Conservation (phyloP, 1,140 invertebrate species). For the Caenorhabditis inopinata region DNA sequence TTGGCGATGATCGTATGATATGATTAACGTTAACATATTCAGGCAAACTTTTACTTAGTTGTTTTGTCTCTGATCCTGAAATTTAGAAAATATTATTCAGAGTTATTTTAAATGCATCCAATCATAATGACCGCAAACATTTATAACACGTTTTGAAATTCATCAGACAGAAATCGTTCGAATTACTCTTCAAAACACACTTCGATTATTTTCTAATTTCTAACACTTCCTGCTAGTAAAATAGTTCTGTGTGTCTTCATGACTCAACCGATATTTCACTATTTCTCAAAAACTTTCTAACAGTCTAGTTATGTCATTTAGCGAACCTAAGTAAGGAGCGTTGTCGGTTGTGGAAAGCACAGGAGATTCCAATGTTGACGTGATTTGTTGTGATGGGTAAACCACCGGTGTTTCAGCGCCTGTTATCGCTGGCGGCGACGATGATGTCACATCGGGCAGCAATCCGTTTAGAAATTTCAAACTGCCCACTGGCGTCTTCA, state of each 20-base stretch:
- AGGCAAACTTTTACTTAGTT: constrained; percentile 17
- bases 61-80: not conserved
- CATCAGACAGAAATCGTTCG: too few relatives aligned
- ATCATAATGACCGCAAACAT: too few relatives aligned
- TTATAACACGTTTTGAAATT: too few relatives aligned
- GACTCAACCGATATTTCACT: too few relatives aligned
- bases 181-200: too few relatives aligned
- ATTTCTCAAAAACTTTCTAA: too few relatives aligned
- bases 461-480: not conserved
- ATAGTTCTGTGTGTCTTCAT: too few relatives aligned
- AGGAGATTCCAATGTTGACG: not conserved
- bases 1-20: not conserved
- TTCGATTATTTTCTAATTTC: too few relatives aligned
- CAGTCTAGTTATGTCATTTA: too few relatives aligned
- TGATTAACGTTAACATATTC: constrained; percentile 3
- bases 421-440: not conserved
- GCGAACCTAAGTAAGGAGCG: constrained; percentile 12
- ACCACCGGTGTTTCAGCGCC: not conserved
- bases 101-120: not conserved
- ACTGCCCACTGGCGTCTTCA: constrained; percentile 17
- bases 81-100: not conserved
- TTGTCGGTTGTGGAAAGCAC: not conserved
- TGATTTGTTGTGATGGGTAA: not conserved
- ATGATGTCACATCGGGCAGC: not conserved
- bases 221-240: too few relatives aligned